Base-by-base conservation (phyloP, 2,797 vertebrate species). In the Arctocebus calabarensis region DNA sequence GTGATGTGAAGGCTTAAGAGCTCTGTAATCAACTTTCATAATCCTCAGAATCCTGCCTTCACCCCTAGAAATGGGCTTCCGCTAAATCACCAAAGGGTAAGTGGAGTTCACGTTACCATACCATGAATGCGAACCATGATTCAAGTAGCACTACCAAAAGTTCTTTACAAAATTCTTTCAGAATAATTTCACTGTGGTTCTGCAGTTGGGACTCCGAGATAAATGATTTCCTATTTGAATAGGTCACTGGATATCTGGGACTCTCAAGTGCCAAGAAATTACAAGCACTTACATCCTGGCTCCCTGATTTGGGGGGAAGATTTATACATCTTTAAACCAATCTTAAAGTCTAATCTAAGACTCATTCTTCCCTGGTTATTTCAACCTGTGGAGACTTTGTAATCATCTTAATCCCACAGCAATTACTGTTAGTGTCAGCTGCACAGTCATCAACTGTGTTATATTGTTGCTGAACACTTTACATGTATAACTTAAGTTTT, bases 361-460 rank as follows among this genome's bases (percentile, higher is more conserved):
- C 3, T 32, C 83, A 57, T 71, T 91, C 59, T 43, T 45, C 10
- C 40, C 12, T 68, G 3, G 20, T 74, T 91, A 85, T 88, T 94
- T 89, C 32, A 90, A 64, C 43, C 16, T 91, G 45, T 14, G 12
- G 32, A 59, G 32, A 81, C 40, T 66, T 48, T 40, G 7, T 73
- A 88, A 79, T 62, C 16, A 32, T 88, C 59, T 93, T 87, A 93
- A 91, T 93, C 29, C n/a, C 48, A 29, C 19, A 87, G 17, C 37
- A 64, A 79, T 87, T 61, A 87, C 19, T 34, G 3, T 71, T 77
- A 45, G 20, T 84, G 32, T 89, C 75, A 90, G 20, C 79, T 87
- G 45, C 20, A 61, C 86, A 79, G 52, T 74, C 32, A 66, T 43
- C 73, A 55, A 73, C 48, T 59, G 4, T 19, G 84, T 88, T 37